Conservation (phyloP, 2,797 vertebrate species). For the Spatula versicolor region DNA sequence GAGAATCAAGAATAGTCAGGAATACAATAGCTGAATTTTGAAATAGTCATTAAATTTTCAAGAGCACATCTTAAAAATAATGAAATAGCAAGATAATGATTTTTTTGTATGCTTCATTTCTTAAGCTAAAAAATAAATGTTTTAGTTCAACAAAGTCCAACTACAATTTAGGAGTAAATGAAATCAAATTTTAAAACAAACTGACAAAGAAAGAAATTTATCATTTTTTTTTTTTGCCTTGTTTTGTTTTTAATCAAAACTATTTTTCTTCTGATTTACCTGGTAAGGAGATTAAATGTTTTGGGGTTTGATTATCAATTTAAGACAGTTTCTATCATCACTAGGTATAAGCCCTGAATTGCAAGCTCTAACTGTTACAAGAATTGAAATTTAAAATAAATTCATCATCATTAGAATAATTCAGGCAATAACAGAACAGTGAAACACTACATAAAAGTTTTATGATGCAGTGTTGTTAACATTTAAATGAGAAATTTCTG, state of each 20-base stretch:
- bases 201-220: background rate
- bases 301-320: background rate
- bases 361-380: background rate
- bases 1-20: background rate
- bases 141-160: background rate
- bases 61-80: background rate
- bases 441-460: background rate
- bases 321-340: background rate
- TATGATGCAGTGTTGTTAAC: background rate
- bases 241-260: background rate
- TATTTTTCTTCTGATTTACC: background rate
- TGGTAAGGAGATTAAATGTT: background rate
- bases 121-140: background rate
- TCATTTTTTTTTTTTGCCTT: background rate
- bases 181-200: background rate
- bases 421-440: background rate
- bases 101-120: slow-evolving; percentile 8
- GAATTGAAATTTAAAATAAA: background rate
- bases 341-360: background rate
- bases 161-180: background rate
- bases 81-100: background rate
- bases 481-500: background rate
- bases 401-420: background rate
- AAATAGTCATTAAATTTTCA: slow-evolving; percentile 17
- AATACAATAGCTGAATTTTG: background rate